These are phyloP conservation scores for Microchirus variegatus DNA, from an alignment of 2,797 vertebrate species.

Conservation along the genomic window DNA sequence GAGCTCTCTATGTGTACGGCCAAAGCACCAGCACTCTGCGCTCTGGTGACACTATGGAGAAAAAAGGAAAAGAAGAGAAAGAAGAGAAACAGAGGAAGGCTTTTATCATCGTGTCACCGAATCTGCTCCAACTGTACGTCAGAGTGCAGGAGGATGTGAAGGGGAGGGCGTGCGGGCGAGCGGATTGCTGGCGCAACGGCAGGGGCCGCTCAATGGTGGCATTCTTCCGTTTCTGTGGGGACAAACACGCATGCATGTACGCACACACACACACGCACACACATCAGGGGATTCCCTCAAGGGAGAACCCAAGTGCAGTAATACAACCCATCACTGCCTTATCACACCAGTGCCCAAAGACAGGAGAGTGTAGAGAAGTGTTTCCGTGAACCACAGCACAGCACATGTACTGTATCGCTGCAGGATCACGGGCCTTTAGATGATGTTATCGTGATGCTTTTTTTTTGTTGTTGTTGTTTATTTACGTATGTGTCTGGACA, in stretches of 20 bases:
- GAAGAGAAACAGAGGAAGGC: slow-evolving; percentile 80
- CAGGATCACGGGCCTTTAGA: slow-evolving; percentile 45
- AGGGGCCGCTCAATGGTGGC: slow-evolving; percentile 74
- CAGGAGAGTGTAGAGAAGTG: slow-evolving; percentile 64
- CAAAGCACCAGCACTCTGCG: slow-evolving; percentile 72
- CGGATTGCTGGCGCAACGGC: slow-evolving; percentile 69
- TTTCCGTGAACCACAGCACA: slow-evolving; percentile 58
- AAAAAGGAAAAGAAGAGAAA: slow-evolving; percentile 68
- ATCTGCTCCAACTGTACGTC: slow-evolving; percentile 82
- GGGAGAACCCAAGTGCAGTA: slow-evolving; percentile 71
- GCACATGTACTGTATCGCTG: slow-evolving; percentile 56
- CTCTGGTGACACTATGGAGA: slow-evolving; percentile 79
- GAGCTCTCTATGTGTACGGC: slow-evolving; percentile 77
- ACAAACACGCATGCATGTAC: slow-evolving; percentile 44
- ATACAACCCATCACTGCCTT: slow-evolving; percentile 75
- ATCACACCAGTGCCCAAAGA: slow-evolving; percentile 79
- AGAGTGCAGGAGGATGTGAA: slow-evolving; percentile 75
- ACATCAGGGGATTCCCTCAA: slow-evolving; percentile 75
- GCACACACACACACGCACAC: slow-evolving; percentile 34
- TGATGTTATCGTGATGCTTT: slow-evolving; percentile 46
- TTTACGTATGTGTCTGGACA: slow-evolving; percentile 1
- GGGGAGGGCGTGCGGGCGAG: slow-evolving; percentile 60
- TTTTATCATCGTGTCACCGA: slow-evolving; percentile 83
- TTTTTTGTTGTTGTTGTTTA: slow-evolving; percentile 9
- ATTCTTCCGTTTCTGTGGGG: slow-evolving; percentile 74